Conservation (phyloP, 2,113 vertebrate species). For the Aythya baeri region DNA sequence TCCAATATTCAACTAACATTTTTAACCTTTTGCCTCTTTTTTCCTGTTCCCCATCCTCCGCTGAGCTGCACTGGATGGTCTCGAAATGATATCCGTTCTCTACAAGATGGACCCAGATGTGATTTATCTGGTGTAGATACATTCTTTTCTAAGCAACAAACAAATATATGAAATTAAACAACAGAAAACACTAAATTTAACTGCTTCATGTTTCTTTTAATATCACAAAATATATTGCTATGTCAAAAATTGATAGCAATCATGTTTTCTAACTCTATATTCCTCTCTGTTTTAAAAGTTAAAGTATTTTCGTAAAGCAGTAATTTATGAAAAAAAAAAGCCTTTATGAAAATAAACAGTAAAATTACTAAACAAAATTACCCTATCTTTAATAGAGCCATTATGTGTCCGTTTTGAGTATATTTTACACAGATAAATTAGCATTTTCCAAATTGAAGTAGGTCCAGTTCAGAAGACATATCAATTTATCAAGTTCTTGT, state of each 20-base stretch:
- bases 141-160: conserved; percentile 76
- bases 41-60: conserved; percentile 93
- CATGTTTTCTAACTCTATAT: not conserved
- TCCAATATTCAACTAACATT: conserved; percentile 48
- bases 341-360: not conserved
- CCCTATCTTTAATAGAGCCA: not conserved
- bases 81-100: conserved; percentile 87
- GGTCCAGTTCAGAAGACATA: not conserved
- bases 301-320: not conserved
- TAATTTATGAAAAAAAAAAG: not conserved
- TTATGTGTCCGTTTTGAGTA: not conserved
- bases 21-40: conserved; percentile 77
- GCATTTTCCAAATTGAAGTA: not conserved
- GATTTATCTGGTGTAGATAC: conserved; percentile 70
- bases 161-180: conserved; percentile 41
- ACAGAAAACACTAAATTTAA: not conserved
- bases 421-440: not conserved
- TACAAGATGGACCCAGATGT: conserved; percentile 71
- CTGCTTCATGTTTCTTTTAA: not conserved
- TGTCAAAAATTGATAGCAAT: not conserved
- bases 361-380: not conserved
- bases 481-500: not conserved
- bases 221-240: not conserved
- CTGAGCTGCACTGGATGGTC: conserved; percentile 85
- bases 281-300: not conserved